phyloP scores from a whole-genome alignment of 2,888 invertebrate species.

The Agonopterix subpropinquella region DNA sequence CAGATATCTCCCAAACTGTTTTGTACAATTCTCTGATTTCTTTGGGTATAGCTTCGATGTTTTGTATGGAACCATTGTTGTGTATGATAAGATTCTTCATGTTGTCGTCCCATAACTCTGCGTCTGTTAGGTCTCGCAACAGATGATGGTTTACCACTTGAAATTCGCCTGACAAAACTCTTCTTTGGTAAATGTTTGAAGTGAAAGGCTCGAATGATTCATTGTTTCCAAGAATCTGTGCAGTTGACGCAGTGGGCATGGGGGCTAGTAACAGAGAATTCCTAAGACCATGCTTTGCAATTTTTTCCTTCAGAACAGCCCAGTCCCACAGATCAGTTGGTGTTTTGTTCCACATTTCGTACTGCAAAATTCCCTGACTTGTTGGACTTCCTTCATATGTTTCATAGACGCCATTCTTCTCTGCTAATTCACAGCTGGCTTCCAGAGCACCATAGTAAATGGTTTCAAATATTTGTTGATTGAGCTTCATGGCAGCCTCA shows the following conservation, averaged over 20 bases:
- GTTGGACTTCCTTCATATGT: constrained; percentile 95
- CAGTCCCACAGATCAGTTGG: constrained; percentile 95
- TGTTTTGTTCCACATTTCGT: constrained; percentile 97
- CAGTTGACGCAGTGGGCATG: constrained; percentile 99
- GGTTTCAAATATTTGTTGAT: constrained; percentile 98
- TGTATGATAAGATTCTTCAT: constrained; percentile 97
- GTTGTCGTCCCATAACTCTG: constrained; percentile 93
- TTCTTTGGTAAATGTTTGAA: constrained; percentile 95
- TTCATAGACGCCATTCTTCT: constrained; percentile 89
- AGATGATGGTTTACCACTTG: constrained; percentile 98
- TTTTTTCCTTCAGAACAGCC: constrained; percentile 86
- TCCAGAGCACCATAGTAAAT: constrained; percentile 98
- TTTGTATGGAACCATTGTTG: constrained; percentile 94
- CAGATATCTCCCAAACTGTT: constrained; percentile 98
- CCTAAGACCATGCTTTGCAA: constrained; percentile 91
- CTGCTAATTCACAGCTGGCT: constrained; percentile 95
- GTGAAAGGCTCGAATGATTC: constrained; percentile 99
- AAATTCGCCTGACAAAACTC: constrained; percentile 97
- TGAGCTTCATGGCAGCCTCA: constrained; percentile 87
- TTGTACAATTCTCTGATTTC: constrained; percentile 92
- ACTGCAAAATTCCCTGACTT: constrained; percentile 96
- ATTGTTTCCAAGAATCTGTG: constrained; percentile 99
- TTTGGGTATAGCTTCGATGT: constrained; percentile 88
- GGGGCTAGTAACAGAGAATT: constrained; percentile 96
- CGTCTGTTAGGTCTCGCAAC: constrained; percentile 92